Percentiles rank a stretch among this genome's conserved stretches.
Evolutionary conservation across 2,888 invertebrate species (phyloP).

Genomic region (Sturmia bella): DNA sequence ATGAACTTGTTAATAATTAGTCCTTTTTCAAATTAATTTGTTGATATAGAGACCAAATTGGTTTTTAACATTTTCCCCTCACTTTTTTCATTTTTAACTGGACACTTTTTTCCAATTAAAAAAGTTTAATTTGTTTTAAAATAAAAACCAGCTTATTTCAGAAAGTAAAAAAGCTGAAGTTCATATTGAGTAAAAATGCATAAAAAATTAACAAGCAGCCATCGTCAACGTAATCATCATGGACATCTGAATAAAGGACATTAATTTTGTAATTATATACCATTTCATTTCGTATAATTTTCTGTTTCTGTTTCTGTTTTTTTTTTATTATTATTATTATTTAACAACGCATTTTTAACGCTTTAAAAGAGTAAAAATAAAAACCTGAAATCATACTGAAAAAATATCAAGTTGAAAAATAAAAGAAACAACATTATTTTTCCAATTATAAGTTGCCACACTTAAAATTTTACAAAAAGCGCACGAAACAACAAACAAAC

Average conservation of each 20-base stretch:
- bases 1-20: conserved; percentile 14
- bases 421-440: conserved; percentile 68
- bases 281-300: conserved; percentile 32
- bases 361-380: conserved; percentile 69
- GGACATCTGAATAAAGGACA: conserved; percentile 74
- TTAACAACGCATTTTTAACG: conserved; percentile 75
- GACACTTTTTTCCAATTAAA: conserved; percentile 63
- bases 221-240: conserved; percentile 58
- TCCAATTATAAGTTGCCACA: conserved; percentile 73
- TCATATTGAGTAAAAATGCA: conserved; percentile 18
- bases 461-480: conserved; percentile 66
- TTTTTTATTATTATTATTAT: conserved; percentile 59
- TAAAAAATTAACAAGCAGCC: conserved; percentile 60
- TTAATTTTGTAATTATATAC: conserved; percentile 79
- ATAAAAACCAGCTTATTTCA: conserved; percentile 48
- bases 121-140: conserved; percentile 67
- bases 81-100: conserved; percentile 16
- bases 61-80: conserved; percentile 26
- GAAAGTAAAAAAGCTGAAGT: conserved; percentile 21
- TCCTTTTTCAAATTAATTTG: conserved; percentile 43
- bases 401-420: conserved; percentile 48
- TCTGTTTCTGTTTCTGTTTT: conserved; percentile 16
- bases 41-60: conserved; percentile 53
- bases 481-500: conserved; percentile 7
- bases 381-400: conserved; percentile 56